phyloP scores from a whole-genome alignment of 2,888 invertebrate species.

The Agrotis segetum region DNA sequence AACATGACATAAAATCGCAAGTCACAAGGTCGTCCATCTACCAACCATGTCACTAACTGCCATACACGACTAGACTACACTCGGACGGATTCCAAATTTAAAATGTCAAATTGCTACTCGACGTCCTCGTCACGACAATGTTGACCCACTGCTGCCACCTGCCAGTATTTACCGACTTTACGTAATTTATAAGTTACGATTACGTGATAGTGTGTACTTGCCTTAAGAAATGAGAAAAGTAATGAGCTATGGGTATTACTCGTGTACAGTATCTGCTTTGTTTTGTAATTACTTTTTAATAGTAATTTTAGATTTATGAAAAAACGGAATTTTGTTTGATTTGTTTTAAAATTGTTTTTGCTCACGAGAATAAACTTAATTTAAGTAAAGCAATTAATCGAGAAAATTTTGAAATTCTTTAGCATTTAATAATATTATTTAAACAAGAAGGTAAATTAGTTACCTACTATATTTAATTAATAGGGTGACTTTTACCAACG shows the following conservation, averaged over 20 bases:
- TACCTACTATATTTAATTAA: too few species aligned
- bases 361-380: too few species aligned
- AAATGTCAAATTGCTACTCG: constrained; percentile 68
- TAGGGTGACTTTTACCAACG: too few species aligned
- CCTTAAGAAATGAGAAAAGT: constrained; percentile 63
- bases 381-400: background rate
- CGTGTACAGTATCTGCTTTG: constrained; percentile 62
- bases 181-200: constrained; percentile 65
- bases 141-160: constrained; percentile 73
- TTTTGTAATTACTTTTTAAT: constrained; percentile 36
- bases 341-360: background rate
- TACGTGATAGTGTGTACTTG: constrained; percentile 63
- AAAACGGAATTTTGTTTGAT: background rate
- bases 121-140: constrained; percentile 77
- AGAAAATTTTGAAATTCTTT: background rate
- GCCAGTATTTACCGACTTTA: constrained; percentile 64
- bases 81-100: constrained; percentile 58
- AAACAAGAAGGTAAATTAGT: background rate
- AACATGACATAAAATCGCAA: constrained; percentile 13
- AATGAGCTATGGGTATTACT: constrained; percentile 59
- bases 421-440: background rate
- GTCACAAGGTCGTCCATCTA: constrained; percentile 37
- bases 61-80: constrained; percentile 48
- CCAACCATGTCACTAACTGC: constrained; percentile 33
- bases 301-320: constrained; percentile 12